phyloP scores from a whole-genome alignment of 2,888 invertebrate genomes.

The Diabrotica balteata region DNA sequence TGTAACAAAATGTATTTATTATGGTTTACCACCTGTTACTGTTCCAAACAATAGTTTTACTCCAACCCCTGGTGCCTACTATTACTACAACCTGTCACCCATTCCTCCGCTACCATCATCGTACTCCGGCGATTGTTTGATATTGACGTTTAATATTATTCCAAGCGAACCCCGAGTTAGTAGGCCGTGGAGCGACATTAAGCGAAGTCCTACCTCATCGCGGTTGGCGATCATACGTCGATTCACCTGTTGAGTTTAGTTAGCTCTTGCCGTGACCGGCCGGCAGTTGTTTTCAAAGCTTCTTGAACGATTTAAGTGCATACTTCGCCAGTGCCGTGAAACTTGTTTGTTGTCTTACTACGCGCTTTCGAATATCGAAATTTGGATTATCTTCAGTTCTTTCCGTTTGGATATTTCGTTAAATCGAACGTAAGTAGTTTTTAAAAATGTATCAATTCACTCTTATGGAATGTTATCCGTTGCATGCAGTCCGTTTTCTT shows the following conservation, averaged over 20 bases:
- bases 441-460: neutral
- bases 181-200: conserved; percentile 21
- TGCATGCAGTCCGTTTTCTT: conserved; percentile 11
- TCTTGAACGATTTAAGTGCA: conserved; percentile 17
- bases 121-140: conserved; percentile 14
- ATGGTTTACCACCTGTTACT: too few relatives aligned
- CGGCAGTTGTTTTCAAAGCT: conserved; percentile 21
- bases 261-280: conserved; percentile 12
- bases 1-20: too few relatives aligned
- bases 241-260: conserved; percentile 27
- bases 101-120: conserved; percentile 15
- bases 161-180: conserved; percentile 20
- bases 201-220: conserved; percentile 11
- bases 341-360: conserved; percentile 11
- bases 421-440: conserved; percentile 1
- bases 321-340: conserved; percentile 20
- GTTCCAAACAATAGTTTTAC: too few relatives aligned
- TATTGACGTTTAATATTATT: conserved; percentile 12
- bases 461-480: neutral
- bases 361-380: conserved; percentile 14
- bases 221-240: conserved; percentile 13
- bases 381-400: conserved; percentile 16
- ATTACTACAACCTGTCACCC: conserved; percentile 15
- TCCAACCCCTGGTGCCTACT: neutral
- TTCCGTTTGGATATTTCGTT: neutral